Conservation (phyloP, 2,888 invertebrate species). For the Ochlodes sylvanus region DNA sequence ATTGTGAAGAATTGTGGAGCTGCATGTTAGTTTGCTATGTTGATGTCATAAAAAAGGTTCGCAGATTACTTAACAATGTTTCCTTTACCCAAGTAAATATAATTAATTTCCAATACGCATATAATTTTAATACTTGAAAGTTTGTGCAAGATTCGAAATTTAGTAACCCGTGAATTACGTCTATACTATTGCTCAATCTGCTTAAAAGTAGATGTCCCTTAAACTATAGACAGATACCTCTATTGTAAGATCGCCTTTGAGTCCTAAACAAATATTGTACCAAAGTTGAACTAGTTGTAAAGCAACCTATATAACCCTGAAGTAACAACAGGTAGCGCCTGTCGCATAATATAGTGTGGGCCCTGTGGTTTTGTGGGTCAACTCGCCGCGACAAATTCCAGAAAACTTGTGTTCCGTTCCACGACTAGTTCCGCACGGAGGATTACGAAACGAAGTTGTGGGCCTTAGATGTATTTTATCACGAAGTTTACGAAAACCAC, state of each 20-base stretch:
- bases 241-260: neutral
- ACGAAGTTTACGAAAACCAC: neutral
- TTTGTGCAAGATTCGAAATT: too few relatives aligned
- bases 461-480: neutral
- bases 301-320: neutral
- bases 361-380: slow-evolving; percentile 41
- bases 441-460: neutral
- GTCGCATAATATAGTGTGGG: slow-evolving; percentile 16
- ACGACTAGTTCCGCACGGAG: neutral
- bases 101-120: too few relatives aligned
- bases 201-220: too few relatives aligned
- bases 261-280: neutral
- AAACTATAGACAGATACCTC: too few relatives aligned
- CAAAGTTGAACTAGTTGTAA: neutral
- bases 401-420: neutral
- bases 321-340: slow-evolving; percentile 2
- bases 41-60: too few relatives aligned
- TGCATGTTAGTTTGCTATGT: too few relatives aligned
- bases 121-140: too few relatives aligned
- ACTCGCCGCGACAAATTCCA: slow-evolving; percentile 42
- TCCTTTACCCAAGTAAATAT: too few relatives aligned
- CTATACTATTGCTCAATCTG: too few relatives aligned
- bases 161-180: too few relatives aligned
- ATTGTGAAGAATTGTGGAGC: too few relatives aligned
- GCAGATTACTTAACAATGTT: too few relatives aligned